Conservation (phyloP, 2,113 vertebrate genomes). For the Mungos mungo region DNA sequence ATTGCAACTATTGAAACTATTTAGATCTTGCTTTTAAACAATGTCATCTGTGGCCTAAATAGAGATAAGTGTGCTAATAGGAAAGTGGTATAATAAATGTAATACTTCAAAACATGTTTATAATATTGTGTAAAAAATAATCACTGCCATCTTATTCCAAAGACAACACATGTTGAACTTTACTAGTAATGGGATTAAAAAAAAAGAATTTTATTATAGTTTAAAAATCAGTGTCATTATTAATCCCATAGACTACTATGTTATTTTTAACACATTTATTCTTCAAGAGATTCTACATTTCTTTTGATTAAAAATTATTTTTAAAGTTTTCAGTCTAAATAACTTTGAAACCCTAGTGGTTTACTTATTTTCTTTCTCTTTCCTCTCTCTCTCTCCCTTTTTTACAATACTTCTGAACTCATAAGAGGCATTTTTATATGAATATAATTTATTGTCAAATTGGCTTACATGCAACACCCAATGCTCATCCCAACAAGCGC, state of each 20-base stretch:
- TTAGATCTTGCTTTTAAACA: neutral
- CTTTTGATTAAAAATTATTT: neutral
- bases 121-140: neutral
- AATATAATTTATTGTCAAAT: too few species aligned
- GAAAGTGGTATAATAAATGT: neutral
- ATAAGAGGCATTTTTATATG: neutral
- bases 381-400: neutral
- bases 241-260: neutral
- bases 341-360: neutral
- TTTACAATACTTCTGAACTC: neutral
- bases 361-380: neutral
- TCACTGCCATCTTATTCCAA: neutral
- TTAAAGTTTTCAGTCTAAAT: neutral
- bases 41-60: neutral
- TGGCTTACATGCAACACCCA: too few species aligned
- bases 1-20: neutral
- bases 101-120: neutral
- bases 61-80: neutral
- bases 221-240: neutral
- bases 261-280: neutral
- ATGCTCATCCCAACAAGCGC: too few species aligned
- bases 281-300: neutral
- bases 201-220: neutral
- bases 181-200: neutral
- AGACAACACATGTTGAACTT: neutral